Evolutionary conservation across 1,140 invertebrate species (phyloP), one percentile per base, ranked within the genome.

Genomic region (Saccostrea glomerata): DNA sequence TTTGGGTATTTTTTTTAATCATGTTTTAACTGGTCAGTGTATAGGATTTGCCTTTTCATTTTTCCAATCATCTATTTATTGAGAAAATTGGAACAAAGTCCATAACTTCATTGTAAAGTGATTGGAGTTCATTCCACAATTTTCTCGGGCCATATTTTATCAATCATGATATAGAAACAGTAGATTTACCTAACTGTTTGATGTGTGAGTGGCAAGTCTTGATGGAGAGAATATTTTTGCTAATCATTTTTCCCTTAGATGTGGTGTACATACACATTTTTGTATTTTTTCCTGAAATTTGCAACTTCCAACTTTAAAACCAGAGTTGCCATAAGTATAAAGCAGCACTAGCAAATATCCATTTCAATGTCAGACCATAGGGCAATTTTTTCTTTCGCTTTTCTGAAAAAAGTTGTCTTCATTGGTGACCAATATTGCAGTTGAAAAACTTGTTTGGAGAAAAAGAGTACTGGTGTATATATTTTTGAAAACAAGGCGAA

Each of bases 31-130:
- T 77, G 70, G 70, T 77, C 70, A 77, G 70, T 17, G 23, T 36
- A 17, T 25, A 36, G 30, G 15, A 30, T 73, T 77, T 77, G 70
- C 70, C 70, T 30, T 77, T 13, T 77, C 70, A 77, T 77, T 63
- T 63, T 66, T 47, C 47, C n/a, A 66, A 77, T 77, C 70, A 77
- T 77, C 70, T 77, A 77, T 77, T 77, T 77, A 77, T 77, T 77
- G 70, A 77, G 70, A 77, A 77, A 63, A 30, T 12, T 77, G 25
- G 47, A 30, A 30, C 30, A 36, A 77, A 77, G 70, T 77, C 70
- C 70, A 77, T 77, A 77, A 77, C 70, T 77, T 77, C 70, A 77
- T 77, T 77, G 30, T 30, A 77, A 77, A 77, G 70, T 77, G 70
- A 77, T 40, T 77, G 70, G 70, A 77, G 30, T 77, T 77, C 36